Percentiles rank a stretch among this genome's conserved stretches.
Conservation (phyloP, 2,888 invertebrate species). For the Caenorhabditis japonica region DNA sequence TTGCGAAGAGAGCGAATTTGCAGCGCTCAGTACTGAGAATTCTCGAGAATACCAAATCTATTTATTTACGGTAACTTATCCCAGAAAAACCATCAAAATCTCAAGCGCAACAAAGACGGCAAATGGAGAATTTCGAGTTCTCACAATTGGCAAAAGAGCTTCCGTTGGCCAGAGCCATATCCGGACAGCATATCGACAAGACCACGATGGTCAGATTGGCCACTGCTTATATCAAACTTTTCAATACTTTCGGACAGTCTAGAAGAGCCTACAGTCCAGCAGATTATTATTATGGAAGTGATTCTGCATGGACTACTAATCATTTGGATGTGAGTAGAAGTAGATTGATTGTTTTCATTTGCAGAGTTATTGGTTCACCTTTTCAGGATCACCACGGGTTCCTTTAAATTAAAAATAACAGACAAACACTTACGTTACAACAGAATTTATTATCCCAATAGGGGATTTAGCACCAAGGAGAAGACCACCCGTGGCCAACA, state of each 20-base stretch:
- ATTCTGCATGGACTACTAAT: slow-evolving; percentile 51
- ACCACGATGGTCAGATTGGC: slow-evolving; percentile 70
- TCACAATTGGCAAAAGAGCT: slow-evolving; percentile 88
- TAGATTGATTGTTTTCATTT: too few relatives aligned
- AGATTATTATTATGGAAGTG: slow-evolving; percentile 41
- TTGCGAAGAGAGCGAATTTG: too few relatives aligned
- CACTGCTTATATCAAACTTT: slow-evolving; percentile 62
- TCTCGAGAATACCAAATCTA: slow-evolving; percentile 4
- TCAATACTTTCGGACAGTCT: slow-evolving; percentile 39
- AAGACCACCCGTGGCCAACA: too few relatives aligned
- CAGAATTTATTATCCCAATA: too few relatives aligned
- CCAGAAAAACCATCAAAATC: slow-evolving; percentile 44
- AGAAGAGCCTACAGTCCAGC: slow-evolving; percentile 25
- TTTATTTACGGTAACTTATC: not conserved
- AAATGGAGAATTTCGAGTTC: slow-evolving; percentile 96
- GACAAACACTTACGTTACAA: too few relatives aligned
- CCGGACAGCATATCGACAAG: slow-evolving; percentile 82
- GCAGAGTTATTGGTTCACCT: too few relatives aligned
- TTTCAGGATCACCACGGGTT: too few relatives aligned
- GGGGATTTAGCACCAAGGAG: too few relatives aligned
- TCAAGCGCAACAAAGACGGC: slow-evolving; percentile 81
- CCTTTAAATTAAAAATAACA: too few relatives aligned
- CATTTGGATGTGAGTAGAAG: slow-evolving; percentile 58
- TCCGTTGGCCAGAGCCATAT: slow-evolving; percentile 84
- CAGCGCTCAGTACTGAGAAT: too few relatives aligned